A percentile compares a stretch with the other conserved stretches of the same genome.
phyloP scores from a whole-genome alignment of 2,797 vertebrate genomes.

The Bucorvus abyssinicus region DNA sequence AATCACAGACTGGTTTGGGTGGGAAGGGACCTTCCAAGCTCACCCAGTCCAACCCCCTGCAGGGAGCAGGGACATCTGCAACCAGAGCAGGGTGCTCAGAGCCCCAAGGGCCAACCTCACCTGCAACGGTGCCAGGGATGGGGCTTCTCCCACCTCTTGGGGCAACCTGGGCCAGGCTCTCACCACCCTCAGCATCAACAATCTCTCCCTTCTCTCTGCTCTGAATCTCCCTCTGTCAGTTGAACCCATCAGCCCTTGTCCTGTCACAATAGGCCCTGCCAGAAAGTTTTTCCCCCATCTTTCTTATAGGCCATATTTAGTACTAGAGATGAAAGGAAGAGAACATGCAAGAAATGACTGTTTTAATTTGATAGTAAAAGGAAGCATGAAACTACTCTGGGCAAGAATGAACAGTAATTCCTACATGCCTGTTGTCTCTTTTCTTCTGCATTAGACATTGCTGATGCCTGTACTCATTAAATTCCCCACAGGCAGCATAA shows the following conservation, averaged over 20 bases:
- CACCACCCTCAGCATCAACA: neutral
- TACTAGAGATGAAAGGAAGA: neutral
- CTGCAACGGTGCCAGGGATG: neutral
- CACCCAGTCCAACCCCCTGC: no score
- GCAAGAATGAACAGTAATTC: constrained; percentile 1
- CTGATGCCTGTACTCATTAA: neutral
- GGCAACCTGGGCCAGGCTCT: neutral
- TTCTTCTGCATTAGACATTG: neutral
- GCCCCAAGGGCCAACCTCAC: no score
- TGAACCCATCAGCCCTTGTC: neutral
- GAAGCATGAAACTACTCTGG: neutral
- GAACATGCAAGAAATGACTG: neutral
- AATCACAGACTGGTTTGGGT: no score
- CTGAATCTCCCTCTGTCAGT: neutral
- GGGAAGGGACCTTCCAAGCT: no score
- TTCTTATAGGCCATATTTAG: neutral
- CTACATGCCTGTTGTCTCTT: neutral
- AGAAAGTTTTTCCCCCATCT: neutral
- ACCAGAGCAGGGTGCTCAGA: no score
- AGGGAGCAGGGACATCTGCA: no score
- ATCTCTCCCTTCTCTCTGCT: neutral
- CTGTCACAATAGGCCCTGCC: neutral
- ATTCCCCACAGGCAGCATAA: neutral
- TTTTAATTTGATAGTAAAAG: neutral
- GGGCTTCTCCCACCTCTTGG: neutral